phyloP scores from a whole-genome alignment of 2,797 vertebrate species.

The Malurus leucopterus region DNA sequence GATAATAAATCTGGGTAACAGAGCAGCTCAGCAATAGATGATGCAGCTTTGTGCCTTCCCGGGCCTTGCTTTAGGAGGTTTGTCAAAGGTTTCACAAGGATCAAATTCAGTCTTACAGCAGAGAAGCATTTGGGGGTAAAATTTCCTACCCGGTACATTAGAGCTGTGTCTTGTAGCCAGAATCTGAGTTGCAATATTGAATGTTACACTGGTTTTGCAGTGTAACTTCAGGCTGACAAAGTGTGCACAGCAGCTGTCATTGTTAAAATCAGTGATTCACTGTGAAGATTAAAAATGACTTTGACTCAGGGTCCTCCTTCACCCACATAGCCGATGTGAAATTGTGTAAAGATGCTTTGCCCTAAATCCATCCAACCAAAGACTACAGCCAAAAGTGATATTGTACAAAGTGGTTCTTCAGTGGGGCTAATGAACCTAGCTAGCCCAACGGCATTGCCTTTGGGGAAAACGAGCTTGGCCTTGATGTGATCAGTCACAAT shows the following conservation, averaged over 20 bases:
- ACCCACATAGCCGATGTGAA: not conserved
- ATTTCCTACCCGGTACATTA: not conserved
- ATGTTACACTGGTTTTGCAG: not conserved
- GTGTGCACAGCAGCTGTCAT: not conserved
- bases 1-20: not conserved
- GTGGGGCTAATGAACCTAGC: not conserved
- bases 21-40: not conserved
- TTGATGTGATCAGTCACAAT: not conserved
- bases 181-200: not conserved
- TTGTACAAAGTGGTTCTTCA: not conserved
- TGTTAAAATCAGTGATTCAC: not conserved
- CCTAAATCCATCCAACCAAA: not conserved
- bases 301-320: not conserved
- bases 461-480: not conserved
- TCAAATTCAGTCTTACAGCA: not conserved
- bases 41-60: not conserved
- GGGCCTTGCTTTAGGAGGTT: not conserved
- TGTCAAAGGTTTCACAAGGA: not conserved
- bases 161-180: not conserved
- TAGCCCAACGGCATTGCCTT: not conserved
- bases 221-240: not conserved
- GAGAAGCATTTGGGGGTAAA: not conserved
- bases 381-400: not conserved
- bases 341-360: not conserved
- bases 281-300: not conserved